Percentiles rank a stretch among this genome's conserved stretches.
These are phyloP conservation scores for Phodopus roborovskii DNA, from an alignment of 2,113 vertebrate species.

Conservation along the genomic window DNA sequence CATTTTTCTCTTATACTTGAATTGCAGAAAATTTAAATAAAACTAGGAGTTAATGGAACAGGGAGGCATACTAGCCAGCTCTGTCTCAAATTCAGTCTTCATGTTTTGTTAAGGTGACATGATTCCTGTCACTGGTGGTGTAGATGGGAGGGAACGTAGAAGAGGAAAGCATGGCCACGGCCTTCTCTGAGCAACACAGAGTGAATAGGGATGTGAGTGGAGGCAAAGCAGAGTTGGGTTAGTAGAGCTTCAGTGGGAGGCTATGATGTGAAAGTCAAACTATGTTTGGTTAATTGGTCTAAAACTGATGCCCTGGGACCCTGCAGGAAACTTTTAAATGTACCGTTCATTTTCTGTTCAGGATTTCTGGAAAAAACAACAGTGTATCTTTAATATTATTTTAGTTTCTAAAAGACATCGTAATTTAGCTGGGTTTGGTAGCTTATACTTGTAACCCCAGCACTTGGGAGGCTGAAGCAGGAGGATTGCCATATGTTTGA, in stretches of 20 bases:
- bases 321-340: background rate
- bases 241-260: background rate
- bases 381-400: background rate
- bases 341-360: background rate
- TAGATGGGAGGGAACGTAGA: background rate
- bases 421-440: background rate
- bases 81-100: background rate
- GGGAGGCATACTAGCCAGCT: background rate
- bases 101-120: background rate
- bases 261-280: background rate
- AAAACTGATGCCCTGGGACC: background rate
- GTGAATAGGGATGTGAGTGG: background rate
- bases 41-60: background rate
- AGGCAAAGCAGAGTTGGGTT: background rate
- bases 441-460: background rate
- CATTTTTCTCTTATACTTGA: background rate
- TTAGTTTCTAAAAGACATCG: conserved; percentile 11
- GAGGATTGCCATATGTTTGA: background rate
- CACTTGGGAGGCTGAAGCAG: background rate
- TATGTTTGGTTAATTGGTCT: background rate
- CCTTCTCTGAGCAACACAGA: background rate
- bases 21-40: background rate
- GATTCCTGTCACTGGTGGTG: background rate
- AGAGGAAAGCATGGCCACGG: background rate
- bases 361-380: background rate